A percentile compares a stretch with the other conserved stretches of the same genome.
These are phyloP conservation scores for Poecilus cupreus DNA, from an alignment of 2,888 invertebrate species.

Conservation along the genomic window DNA sequence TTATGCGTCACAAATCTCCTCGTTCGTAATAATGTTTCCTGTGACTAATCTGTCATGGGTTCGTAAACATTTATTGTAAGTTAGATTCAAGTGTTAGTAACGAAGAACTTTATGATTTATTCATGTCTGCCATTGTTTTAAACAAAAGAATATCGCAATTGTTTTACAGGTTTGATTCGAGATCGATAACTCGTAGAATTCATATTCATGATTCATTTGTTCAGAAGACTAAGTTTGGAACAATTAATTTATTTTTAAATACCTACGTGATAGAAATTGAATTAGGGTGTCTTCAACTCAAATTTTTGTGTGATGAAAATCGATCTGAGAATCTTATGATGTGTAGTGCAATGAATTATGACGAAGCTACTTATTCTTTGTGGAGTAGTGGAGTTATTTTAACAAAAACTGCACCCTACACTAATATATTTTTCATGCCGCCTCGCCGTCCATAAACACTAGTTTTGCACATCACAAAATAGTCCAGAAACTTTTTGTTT, in stretches of 20 bases:
- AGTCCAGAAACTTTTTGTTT: no score
- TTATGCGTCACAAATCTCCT: background rate
- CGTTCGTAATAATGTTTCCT: constrained; percentile 4
- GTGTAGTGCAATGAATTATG: no score
- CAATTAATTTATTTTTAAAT: constrained; percentile 8
- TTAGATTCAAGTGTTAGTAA: background rate
- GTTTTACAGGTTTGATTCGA: background rate
- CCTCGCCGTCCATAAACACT: no score
- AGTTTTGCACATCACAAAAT: no score
- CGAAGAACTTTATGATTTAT: constrained; percentile 31
- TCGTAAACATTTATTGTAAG: constrained; percentile 11
- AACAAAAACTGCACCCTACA: no score
- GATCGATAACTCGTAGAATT: background rate
- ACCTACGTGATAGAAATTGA: background rate
- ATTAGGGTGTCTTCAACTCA: no score
- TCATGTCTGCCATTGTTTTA: constrained; percentile 29
- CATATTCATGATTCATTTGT: constrained; percentile 2
- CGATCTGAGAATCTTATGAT: no score
- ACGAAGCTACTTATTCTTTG: no score
- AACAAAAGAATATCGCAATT: constrained; percentile 11
- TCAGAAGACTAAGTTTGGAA: background rate
- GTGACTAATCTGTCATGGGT: constrained; percentile 33
- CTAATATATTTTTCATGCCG: no score
- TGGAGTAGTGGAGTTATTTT: no score
- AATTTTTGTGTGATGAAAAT: no score